A percentile compares a stretch with the other conserved stretches of the same genome.
These are phyloP conservation scores for Colinus virginianus DNA, from an alignment of 2,113 vertebrate genomes.

Conservation along the genomic window DNA sequence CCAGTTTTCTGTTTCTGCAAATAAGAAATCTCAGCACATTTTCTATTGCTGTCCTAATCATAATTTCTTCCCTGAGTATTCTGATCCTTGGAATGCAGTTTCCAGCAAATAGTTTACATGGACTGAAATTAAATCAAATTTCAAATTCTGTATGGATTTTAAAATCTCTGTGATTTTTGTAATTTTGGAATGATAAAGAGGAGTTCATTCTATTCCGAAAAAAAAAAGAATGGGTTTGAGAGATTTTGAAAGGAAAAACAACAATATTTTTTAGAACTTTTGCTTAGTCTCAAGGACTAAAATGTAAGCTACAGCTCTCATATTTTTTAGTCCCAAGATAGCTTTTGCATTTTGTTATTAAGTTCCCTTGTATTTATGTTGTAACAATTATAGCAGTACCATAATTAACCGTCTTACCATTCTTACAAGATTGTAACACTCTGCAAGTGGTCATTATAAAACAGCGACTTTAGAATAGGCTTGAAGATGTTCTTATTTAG, in stretches of 20 bases:
- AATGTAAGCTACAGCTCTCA: background rate
- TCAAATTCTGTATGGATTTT: constrained; percentile 11
- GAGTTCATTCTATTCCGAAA: background rate
- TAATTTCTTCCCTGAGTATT: background rate
- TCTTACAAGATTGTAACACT: background rate
- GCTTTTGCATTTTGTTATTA: background rate
- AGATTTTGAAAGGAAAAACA: constrained; percentile 14
- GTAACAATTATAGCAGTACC: background rate
- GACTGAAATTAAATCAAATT: constrained; percentile 57
- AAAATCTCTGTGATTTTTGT: constrained; percentile 28
- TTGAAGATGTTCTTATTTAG: background rate
- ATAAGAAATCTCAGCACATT: constrained; percentile 19
- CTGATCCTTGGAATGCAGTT: constrained; percentile 24
- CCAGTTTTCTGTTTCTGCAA: constrained; percentile 30
- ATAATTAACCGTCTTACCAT: background rate
- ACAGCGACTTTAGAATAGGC: background rate
- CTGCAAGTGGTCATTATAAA: background rate
- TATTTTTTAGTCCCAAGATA: background rate
- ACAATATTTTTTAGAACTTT: background rate
- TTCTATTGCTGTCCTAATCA: constrained; percentile 11
- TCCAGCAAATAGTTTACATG: background rate
- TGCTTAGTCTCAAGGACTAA: background rate
- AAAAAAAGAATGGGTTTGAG: background rate
- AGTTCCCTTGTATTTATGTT: background rate
- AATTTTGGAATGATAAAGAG: constrained; percentile 20